Conservation (phyloP, 2,113 vertebrate genomes). For the Papio anubis region DNA sequence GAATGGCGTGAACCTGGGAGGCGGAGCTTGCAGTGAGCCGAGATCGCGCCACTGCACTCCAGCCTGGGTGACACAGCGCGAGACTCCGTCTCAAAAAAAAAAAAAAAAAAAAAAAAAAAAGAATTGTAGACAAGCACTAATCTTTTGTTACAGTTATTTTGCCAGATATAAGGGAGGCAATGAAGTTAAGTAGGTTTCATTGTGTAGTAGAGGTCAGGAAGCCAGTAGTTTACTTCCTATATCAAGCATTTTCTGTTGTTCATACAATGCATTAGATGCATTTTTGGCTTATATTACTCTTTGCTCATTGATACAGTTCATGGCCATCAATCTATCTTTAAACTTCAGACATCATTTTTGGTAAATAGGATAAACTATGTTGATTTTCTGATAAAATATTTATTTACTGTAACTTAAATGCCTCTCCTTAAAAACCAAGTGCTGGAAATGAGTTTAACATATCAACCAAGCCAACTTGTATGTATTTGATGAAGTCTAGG, state of each 20-base stretch:
- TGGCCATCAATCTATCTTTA: not conserved
- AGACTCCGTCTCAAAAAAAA: too few species aligned
- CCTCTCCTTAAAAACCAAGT: slow-evolving; percentile 29
- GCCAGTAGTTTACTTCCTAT: not conserved
- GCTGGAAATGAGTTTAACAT: not conserved
- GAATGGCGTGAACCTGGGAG: too few species aligned
- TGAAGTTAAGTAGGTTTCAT: not conserved
- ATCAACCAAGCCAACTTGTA: not conserved
- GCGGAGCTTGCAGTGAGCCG: too few species aligned
- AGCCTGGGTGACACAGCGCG: too few species aligned
- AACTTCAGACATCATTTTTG: slow-evolving; percentile 1
- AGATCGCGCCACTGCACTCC: too few species aligned
- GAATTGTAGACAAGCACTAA: not conserved
- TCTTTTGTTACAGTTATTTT: not conserved
- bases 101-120: too few species aligned
- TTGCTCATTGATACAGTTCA: not conserved
- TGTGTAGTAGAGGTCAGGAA: not conserved
- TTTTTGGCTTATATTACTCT: not conserved
- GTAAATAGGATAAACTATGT: not conserved
- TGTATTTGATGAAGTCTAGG: slow-evolving; percentile 17
- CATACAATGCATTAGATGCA: not conserved
- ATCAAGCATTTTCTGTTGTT: not conserved
- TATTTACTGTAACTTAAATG: slow-evolving; percentile 3
- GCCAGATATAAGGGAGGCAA: not conserved
- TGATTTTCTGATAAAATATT: slow-evolving; percentile 35